Evolutionary conservation across 2,113 vertebrate species (phyloP).

Genomic region (Limnothrissa miodon): DNA sequence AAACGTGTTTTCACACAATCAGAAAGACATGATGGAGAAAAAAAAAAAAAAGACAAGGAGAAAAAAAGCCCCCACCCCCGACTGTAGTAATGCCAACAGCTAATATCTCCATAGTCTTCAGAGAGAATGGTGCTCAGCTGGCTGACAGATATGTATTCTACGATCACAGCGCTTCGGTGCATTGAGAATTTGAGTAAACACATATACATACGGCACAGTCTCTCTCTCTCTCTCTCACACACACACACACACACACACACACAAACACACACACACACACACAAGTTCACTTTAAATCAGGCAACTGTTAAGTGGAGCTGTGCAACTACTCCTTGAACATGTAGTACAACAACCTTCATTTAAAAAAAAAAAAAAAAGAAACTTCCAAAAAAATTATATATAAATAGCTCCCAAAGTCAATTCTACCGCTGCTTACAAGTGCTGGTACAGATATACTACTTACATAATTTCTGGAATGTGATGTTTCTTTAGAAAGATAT

Average conservation of each 20-base stretch:
- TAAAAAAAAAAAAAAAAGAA: not conserved
- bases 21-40: slow-evolving; percentile 18
- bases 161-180: not conserved
- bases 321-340: slow-evolving; percentile 15
- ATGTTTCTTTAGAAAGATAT: slow-evolving; percentile 30
- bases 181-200: not conserved
- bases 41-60: not conserved
- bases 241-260: slow-evolving; percentile 18
- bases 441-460: slow-evolving; percentile 34
- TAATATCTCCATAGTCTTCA: not conserved
- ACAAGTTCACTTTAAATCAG: not conserved
- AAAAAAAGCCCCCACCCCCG: not conserved
- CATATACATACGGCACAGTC: not conserved
- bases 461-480: slow-evolving; percentile 45
- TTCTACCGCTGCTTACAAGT: slow-evolving; percentile 49
- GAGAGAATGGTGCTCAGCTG: not conserved
- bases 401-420: slow-evolving; percentile 60
- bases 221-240: no score
- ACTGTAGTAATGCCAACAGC: not conserved
- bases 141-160: not conserved
- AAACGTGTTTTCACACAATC: slow-evolving; percentile 33
- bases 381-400: not conserved
- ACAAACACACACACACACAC: not conserved
- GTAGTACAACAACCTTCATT: slow-evolving; percentile 11
- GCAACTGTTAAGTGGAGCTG: not conserved